Evolutionary conservation across 2,888 invertebrate genomes (phyloP).

Genomic region (Metellina segmentata): DNA sequence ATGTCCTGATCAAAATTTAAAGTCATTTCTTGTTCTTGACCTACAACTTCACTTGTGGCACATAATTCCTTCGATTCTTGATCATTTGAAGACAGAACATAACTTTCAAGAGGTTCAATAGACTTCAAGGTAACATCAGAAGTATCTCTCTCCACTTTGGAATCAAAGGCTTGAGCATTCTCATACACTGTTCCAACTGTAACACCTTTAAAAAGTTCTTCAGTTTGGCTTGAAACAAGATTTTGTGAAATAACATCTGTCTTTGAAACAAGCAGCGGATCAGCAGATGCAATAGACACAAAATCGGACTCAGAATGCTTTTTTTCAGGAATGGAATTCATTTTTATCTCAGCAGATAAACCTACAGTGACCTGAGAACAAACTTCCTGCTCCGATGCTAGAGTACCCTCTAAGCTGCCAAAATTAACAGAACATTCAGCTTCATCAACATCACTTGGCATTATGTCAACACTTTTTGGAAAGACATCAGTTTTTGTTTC

Average conservation of each 20-base stretch:
- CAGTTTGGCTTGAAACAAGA: background rate
- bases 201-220: background rate
- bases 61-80: background rate
- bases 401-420: slow-evolving; percentile 30
- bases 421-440: slow-evolving; percentile 55
- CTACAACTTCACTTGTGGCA: too few species aligned
- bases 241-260: background rate
- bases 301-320: background rate
- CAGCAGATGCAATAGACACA: slow-evolving; percentile 4
- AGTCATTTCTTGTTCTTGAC: too few species aligned
- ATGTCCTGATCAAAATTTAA: background rate
- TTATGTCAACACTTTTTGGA: slow-evolving; percentile 34
- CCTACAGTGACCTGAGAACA: slow-evolving; percentile 10
- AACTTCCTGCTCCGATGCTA: slow-evolving; percentile 20
- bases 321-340: slow-evolving; percentile 6
- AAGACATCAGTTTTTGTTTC: slow-evolving; percentile 34
- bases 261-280: background rate
- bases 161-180: background rate
- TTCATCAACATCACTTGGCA: slow-evolving; percentile 54
- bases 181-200: background rate
- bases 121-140: too few species aligned
- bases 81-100: background rate
- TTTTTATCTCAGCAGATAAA: slow-evolving; percentile 5
- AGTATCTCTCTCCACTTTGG: background rate
- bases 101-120: too few species aligned